Evolutionary conservation across 2,113 vertebrate species (phyloP), one percentile per base, ranked within the genome.

Genomic region (Mola mola): DNA sequence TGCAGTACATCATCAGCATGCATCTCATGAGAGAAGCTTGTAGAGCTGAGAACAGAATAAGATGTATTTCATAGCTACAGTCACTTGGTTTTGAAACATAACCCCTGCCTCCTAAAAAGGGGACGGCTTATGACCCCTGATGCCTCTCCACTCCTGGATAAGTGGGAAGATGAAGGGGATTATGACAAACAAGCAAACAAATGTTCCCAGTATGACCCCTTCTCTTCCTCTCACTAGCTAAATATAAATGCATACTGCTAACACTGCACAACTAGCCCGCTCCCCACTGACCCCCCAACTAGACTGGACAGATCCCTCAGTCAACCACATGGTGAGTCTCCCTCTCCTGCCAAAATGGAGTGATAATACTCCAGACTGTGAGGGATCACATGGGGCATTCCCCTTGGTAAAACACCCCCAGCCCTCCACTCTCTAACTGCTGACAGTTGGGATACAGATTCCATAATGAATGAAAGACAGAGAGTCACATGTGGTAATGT

Each of bases 221-320:
- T n/a, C 24, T 57, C 48, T 72, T 79, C 49, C 61, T 70, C 59
- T 61, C 31, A 16, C 28, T 1, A 24, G 70, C 87, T 87, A 89
- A 86, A 85, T 84, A 87, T 87, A 90, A 86, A 79, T 19, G 2
- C 52, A 64, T 40, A 41, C 64, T 58, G 66, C 60, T 50, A 63
- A 51, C 59, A 53, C 60, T 75, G 60, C 56, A 57, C 28, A 47
- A 69, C 34, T 17, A 37, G 22, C 31, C 46, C 34, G 13, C 19
- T 69, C 61, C 33, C 75, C 3, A 10, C 44, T 53, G 48, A 72
- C 48, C 44, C 29, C 51, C 44, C 53, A 51, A 53, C 34, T 38
- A 46, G 51, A 69, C 22, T 5, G 8, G 58, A 29, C 19, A 12
- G 9, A 11, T 44, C 6, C 49, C 19, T 15, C 36, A 41, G 24